phyloP scores from a whole-genome alignment of 2,113 vertebrate genomes.

The Pao palembangensis region DNA sequence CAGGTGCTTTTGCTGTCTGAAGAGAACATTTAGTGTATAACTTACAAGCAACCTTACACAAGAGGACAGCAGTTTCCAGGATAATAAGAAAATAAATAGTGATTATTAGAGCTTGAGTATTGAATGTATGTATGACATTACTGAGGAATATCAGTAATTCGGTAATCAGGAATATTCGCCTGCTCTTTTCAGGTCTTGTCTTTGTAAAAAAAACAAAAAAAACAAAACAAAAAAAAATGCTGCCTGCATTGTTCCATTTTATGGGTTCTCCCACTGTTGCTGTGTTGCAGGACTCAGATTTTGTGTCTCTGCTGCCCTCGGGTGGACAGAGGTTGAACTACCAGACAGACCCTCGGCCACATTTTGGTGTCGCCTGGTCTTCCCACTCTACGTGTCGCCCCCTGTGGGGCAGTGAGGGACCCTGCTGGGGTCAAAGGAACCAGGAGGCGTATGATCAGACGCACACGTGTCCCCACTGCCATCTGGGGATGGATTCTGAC shows the following conservation, averaged over 20 bases:
- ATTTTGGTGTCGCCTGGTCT: constrained; percentile 76
- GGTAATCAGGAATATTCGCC: no score
- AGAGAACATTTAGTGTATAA: no score
- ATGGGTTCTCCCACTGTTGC: neutral
- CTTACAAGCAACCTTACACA: no score
- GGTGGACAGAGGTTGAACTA: constrained; percentile 64
- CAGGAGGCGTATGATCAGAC: constrained; percentile 50
- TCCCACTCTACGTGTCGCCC: constrained; percentile 71
- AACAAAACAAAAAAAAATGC: neutral
- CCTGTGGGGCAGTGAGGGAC: constrained; percentile 73
- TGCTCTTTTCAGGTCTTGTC: no score
- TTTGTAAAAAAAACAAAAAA: neutral
- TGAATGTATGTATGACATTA: neutral
- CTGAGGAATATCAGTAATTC: no score
- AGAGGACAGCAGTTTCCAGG: no score
- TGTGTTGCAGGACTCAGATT: constrained; percentile 40
- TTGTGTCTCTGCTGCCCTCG: constrained; percentile 36
- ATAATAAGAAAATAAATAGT: no score
- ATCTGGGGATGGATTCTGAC: constrained; percentile 68
- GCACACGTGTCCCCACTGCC: constrained; percentile 74
- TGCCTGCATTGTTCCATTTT: neutral
- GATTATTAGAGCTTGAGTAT: neutral
- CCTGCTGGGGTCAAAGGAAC: constrained; percentile 53
- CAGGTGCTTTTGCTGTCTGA: no score
- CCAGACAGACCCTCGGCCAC: constrained; percentile 76